Evolutionary conservation across 2,113 vertebrate species (phyloP).

Genomic region (Scalopus aquaticus): DNA sequence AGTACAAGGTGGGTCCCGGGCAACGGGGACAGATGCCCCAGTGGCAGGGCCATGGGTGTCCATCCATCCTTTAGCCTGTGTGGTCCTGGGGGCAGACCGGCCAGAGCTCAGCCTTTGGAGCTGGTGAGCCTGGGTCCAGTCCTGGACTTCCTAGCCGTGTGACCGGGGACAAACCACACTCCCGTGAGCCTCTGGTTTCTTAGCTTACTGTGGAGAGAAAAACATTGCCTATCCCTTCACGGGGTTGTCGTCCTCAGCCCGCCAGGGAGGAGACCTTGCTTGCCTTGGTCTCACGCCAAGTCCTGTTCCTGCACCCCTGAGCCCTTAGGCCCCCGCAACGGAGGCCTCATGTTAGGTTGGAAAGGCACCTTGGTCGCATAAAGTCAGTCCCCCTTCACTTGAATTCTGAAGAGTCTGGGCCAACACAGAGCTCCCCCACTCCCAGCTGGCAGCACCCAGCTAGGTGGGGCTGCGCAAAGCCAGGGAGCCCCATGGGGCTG

Average conservation of each 20-base stretch:
- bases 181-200: background rate
- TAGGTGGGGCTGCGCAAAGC: background rate
- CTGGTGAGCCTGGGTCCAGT: background rate
- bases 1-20: slow-evolving; percentile 92
- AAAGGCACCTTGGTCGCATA: background rate
- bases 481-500: background rate
- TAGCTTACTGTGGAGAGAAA: background rate
- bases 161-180: background rate
- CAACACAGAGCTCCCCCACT: background rate
- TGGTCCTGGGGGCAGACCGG: background rate
- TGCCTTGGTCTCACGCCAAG: background rate
- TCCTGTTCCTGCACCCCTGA: background rate
- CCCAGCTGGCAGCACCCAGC: background rate
- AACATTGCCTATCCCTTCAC: background rate
- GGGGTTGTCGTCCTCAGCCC: background rate
- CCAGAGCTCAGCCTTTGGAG: background rate
- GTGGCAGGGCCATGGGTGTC: background rate
- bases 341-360: rapidly evolving
- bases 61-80: background rate
- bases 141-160: background rate
- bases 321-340: background rate
- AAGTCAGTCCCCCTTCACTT: background rate
- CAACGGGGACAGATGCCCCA: rapidly evolving
- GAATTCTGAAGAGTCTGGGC: background rate
- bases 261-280: background rate